These are phyloP conservation scores for Orius insidiosus DNA, from an alignment of 1,140 invertebrate species.

Conservation along the genomic window DNA sequence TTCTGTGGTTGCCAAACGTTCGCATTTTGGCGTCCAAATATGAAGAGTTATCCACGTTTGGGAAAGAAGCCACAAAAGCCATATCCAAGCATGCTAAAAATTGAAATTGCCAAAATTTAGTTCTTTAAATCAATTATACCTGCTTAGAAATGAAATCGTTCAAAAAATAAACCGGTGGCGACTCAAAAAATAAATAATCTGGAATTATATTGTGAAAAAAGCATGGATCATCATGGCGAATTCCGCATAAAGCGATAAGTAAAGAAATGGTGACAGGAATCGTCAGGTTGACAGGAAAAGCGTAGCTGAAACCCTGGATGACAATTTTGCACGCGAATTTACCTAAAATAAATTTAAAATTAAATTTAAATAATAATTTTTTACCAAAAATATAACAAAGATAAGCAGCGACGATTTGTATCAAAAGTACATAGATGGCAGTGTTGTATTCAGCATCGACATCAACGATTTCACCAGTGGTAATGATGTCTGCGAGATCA, in stretches of 20 bases:
- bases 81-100: constrained; percentile 76
- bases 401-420: constrained; percentile 69
- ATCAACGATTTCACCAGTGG: constrained; percentile 50
- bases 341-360: constrained; percentile 27
- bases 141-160: constrained; percentile 72
- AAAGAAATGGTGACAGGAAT: constrained; percentile 79
- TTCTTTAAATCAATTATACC: constrained; percentile 20
- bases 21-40: constrained; percentile 93
- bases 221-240: constrained; percentile 69
- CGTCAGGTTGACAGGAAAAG: constrained; percentile 81
- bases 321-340: constrained; percentile 94
- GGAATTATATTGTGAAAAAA: constrained; percentile 72
- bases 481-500: constrained; percentile 51
- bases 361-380: not conserved
- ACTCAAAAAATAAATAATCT: constrained; percentile 78
- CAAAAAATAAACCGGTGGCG: constrained; percentile 61
- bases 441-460: constrained; percentile 50
- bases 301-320: constrained; percentile 91
- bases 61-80: constrained; percentile 83
- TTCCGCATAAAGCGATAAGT: constrained; percentile 71
- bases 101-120: not conserved
- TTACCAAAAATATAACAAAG: constrained; percentile 73
- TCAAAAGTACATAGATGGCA: constrained; percentile 57
- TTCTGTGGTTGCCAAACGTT: constrained; percentile 87
- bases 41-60: constrained; percentile 92